A percentile compares a stretch with the other conserved stretches of the same genome.
These are phyloP conservation scores for Phataginus tricuspis DNA, from an alignment of 2,797 vertebrate species.

Conservation along the genomic window DNA sequence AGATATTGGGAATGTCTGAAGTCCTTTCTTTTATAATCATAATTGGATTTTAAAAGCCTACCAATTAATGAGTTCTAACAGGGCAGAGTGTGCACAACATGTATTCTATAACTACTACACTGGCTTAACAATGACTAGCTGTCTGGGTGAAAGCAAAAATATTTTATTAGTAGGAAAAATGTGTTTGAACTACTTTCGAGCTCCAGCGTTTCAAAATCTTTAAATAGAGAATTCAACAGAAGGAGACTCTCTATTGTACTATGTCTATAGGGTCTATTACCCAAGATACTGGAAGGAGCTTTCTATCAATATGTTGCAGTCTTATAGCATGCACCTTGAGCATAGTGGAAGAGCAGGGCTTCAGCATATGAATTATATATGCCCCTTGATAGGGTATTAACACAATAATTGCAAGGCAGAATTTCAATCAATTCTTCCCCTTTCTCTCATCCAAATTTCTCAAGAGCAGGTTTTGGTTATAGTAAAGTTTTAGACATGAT, in stretches of 20 bases:
- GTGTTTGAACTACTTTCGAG: neutral
- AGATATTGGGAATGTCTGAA: neutral
- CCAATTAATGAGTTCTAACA: slow-evolving; percentile 44
- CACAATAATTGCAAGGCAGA: slow-evolving; percentile 7
- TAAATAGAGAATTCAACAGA: slow-evolving; percentile 1
- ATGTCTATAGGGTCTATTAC: neutral
- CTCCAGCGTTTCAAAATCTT: neutral
- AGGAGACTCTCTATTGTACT: neutral
- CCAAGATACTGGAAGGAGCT: neutral
- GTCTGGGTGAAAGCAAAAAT: neutral
- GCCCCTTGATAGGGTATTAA: slow-evolving; percentile 27
- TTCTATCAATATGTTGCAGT: neutral
- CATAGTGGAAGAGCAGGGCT: neutral
- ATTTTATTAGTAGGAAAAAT: slow-evolving; percentile 44
- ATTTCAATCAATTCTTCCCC: slow-evolving; percentile 1
- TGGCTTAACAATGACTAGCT: neutral
- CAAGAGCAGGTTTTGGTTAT: neutral
- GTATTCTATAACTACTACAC: neutral
- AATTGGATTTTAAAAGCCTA: neutral
- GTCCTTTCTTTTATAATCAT: neutral
- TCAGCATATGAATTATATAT: slow-evolving; percentile 55
- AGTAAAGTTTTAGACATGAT: neutral
- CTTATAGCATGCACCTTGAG: neutral
- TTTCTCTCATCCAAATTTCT: neutral
- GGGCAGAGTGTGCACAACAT: neutral